Percentiles rank a stretch among this genome's conserved stretches.
Evolutionary conservation across 2,797 vertebrate genomes (phyloP).

Genomic region (Jordanella pulchra): DNA sequence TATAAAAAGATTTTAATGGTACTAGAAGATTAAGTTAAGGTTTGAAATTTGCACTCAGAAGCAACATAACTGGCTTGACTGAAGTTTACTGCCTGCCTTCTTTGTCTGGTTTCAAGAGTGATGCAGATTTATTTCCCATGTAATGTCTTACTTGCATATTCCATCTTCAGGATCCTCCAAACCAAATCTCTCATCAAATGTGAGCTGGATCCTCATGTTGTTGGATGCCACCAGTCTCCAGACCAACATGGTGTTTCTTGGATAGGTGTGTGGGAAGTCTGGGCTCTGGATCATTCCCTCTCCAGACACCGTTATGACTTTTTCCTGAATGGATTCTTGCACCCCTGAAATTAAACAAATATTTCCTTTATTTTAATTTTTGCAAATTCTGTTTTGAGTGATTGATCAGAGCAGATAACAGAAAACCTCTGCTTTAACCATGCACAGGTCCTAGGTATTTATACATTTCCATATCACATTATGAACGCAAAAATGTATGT

Average conservation of each 20-base stretch:
- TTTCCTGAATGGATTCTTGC: conserved; percentile 94
- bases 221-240: conserved; percentile 90
- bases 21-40: background rate
- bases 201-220: conserved; percentile 91
- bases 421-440: background rate
- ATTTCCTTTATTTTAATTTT: background rate
- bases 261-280: conserved; percentile 91
- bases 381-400: background rate
- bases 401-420: background rate
- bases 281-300: conserved; percentile 95
- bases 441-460: background rate
- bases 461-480: background rate
- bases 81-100: background rate
- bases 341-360: conserved; percentile 82
- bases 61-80: background rate
- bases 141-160: conserved; percentile 92
- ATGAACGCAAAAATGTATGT: no score
- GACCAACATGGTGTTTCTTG: conserved; percentile 86
- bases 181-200: conserved; percentile 93
- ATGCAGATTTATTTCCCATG: background rate
- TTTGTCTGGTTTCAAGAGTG: background rate
- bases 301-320: conserved; percentile 88
- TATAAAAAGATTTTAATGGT: background rate
- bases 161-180: conserved; percentile 96
- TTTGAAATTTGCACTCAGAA: background rate